Evolutionary conservation across 2,888 invertebrate species (phyloP).

Genomic region (Bombyx huttoni): DNA sequence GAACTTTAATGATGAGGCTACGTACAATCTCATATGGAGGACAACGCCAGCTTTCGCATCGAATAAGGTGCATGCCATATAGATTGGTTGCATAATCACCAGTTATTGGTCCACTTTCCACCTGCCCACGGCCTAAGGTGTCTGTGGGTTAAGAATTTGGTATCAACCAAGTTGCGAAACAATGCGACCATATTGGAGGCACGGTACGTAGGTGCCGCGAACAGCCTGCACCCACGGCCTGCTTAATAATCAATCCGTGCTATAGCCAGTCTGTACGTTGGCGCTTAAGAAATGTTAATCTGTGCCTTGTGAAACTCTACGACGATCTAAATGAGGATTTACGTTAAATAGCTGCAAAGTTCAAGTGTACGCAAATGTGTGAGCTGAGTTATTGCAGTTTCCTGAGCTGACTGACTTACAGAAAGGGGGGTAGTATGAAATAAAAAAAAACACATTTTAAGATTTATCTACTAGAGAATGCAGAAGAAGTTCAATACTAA

Average conservation of each 20-base stretch:
- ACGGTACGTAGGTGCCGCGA: slow-evolving; percentile 40
- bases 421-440: too few species aligned
- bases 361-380: background rate
- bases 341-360: background rate
- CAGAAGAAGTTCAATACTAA: too few species aligned
- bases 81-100: slow-evolving; percentile 49
- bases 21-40: slow-evolving; percentile 17
- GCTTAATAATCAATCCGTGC: slow-evolving; percentile 28
- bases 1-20: background rate
- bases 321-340: background rate
- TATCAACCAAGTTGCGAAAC: slow-evolving; percentile 50
- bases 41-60: slow-evolving; percentile 40
- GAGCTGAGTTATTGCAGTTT: background rate
- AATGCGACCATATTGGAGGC: slow-evolving; percentile 28
- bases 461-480: too few species aligned
- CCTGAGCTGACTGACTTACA: background rate
- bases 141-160: slow-evolving; percentile 59
- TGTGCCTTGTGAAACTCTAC: background rate
- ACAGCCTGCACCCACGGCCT: slow-evolving; percentile 31
- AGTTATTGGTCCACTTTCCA: slow-evolving; percentile 52
- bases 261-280: slow-evolving; percentile 21
- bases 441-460: too few species aligned
- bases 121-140: slow-evolving; percentile 46
- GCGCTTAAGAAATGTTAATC: slow-evolving; percentile 5
- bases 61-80: slow-evolving; percentile 49